Evolutionary conservation across 1,140 invertebrate genomes (phyloP).

Genomic region (Trichonephila clavipes): DNA sequence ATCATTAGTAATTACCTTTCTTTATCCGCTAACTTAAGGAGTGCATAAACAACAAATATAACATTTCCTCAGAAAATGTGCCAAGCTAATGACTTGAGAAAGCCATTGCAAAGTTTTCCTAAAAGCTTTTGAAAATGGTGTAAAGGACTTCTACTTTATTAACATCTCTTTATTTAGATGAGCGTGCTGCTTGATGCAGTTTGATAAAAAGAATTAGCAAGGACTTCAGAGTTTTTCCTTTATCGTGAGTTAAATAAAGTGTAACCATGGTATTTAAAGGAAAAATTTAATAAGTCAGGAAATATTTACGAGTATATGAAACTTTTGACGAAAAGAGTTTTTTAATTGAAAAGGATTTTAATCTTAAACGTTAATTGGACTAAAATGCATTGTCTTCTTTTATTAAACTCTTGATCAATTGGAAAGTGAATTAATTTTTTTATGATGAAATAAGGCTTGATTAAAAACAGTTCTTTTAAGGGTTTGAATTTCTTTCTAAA

Average conservation of each 20-base stretch:
- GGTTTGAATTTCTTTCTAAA: too few species aligned
- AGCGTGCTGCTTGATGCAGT: neutral
- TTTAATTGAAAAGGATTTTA: constrained; percentile 28
- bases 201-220: neutral
- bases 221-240: neutral
- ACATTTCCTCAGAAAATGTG: constrained; percentile 29
- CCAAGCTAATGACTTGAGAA: constrained; percentile 28
- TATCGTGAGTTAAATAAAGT: neutral
- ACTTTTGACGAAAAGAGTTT: constrained; percentile 7
- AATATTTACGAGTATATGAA: constrained; percentile 21
- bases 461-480: too few species aligned
- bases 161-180: constrained; percentile 19
- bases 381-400: constrained; percentile 1
- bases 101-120: constrained; percentile 36
- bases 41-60: constrained; percentile 25
- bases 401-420: neutral
- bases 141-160: constrained; percentile 38
- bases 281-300: constrained; percentile 42
- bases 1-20: constrained; percentile 53
- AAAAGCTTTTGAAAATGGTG: constrained; percentile 50
- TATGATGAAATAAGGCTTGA: too few species aligned
- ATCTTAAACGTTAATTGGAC: neutral
- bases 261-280: constrained; percentile 16
- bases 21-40: neutral
- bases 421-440: neutral